These are phyloP conservation scores for Paramisgurnus dabryanus DNA, from an alignment of 2,113 vertebrate species.

Conservation along the genomic window DNA sequence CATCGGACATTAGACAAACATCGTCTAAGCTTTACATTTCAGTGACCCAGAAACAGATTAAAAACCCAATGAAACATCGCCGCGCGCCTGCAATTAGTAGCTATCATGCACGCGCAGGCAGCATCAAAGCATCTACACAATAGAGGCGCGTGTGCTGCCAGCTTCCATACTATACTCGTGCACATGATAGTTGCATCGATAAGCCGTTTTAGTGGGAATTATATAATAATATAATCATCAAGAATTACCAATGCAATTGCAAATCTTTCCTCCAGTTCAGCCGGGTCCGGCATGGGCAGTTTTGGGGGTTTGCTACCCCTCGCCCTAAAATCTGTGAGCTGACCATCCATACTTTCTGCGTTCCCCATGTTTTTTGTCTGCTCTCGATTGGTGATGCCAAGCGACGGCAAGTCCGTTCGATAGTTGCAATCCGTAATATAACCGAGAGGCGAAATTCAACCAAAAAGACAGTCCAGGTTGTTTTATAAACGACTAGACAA, in stretches of 20 bases:
- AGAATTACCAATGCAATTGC: slow-evolving; percentile 85
- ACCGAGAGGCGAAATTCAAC: background rate
- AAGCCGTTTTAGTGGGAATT: background rate
- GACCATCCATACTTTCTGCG: slow-evolving; percentile 89
- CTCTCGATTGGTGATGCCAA: background rate
- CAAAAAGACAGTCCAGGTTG: background rate
- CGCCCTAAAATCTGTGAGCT: slow-evolving; percentile 88
- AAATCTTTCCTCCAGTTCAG: slow-evolving; percentile 92
- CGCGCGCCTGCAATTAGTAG: slow-evolving; percentile 39
- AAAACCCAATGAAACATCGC: slow-evolving; percentile 1
- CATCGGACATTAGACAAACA: background rate
- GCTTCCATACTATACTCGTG: slow-evolving; percentile 14
- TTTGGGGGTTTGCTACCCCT: slow-evolving; percentile 83
- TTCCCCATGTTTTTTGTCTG: slow-evolving; percentile 72
- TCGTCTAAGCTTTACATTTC: background rate
- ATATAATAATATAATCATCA: background rate
- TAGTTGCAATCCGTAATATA: background rate
- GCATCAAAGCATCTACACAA: slow-evolving; percentile 55
- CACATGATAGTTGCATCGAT: slow-evolving; percentile 34
- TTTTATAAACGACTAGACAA: slow-evolving; percentile 13
- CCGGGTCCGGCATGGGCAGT: slow-evolving; percentile 91
- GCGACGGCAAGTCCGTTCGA: background rate
- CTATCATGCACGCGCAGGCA: slow-evolving; percentile 37
- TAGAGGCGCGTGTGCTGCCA: slow-evolving; percentile 45
- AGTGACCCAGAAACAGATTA: background rate